Evolutionary conservation across 53 echinoderm and acorn worm genomes (phyloP), one percentile per base, ranked within the genome.

Genomic region (Apostichopus leukothele): DNA sequence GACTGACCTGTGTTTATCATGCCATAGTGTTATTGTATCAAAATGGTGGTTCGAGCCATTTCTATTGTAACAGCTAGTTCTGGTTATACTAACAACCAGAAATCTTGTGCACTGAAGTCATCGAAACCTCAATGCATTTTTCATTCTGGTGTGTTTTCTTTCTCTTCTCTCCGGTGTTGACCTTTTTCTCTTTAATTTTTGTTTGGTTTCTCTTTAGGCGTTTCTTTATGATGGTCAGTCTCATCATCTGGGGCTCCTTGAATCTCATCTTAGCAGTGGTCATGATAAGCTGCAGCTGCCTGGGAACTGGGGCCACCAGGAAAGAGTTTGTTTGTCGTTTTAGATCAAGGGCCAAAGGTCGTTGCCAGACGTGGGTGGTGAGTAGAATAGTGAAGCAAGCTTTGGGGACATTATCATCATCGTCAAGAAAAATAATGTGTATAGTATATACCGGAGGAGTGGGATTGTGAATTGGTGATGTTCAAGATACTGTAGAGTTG

Each of bases 301-400:
- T 98, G 5, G 99, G 96, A 39, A 98, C 99, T 7, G 99, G 99
- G 5, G 93, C 99, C 52, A 94, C 94, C 60, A 90, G 99, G 88
- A 96, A 94, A 74, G 99, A 98, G 76, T 94, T 92, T 74, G 91
- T 96, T 71, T 98, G 94, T 52, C 90, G 96, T 86, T 98, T 98
- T 88, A 90, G 75, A 60, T 90, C 96, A 16, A 88, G 94, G 71
- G 93, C 93, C 63, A 91, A 83, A 21, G 99, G 99, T 9, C 88
- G 95, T 51, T 98, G 99, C 66, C 99, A 98, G 79, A 94, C 96
- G 6, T 93, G 83, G 4, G 76, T 94, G 90, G 99, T 98, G 89
- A 92, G 94, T 67, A 51, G n/a, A 3, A 39, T 3, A 27, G 20
- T 6, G 5, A 75, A 39, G 39, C 39, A 3, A 39, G 39, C 68